Evolutionary conservation across 92 coral and sea anemone species (phyloP), one percentile per base, ranked within the genome.

Genomic region (Porites lobata): DNA sequence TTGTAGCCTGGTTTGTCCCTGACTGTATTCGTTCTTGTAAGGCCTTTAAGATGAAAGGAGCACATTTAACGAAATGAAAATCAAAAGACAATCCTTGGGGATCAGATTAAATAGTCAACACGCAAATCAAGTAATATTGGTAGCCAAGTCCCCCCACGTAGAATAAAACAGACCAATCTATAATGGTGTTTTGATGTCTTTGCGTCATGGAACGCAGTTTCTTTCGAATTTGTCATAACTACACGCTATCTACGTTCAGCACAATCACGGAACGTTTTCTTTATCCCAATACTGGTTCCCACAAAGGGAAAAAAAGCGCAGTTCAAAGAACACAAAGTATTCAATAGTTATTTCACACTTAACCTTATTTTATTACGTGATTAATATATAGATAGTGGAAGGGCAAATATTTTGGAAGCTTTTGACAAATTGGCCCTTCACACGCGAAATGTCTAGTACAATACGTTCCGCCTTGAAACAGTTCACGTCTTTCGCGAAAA

Each of bases 1-100:
- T 91, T 18, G 92, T 71, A 7, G 96, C 87, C 29, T 88, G 91
- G 53, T 92, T 91, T 4, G 88, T 84, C 1, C 91, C 90, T 0
- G 96, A 90, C 74, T 95, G 98, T 22, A 96, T 86, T 64, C 93
- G 92, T 63, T 94, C 95, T 81, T 96, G 99, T 24, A 96, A 93
- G 22, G 99, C 95, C 99, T 96, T 85, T 17, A 52, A 11, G 77
- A 67, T 66, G 65, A 50, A 74, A 51, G 67, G 50, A 51, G 24
- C 22, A 50, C 20, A 54, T 78, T 17, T 10, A 86, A 69, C 73
- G 15, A 10, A 56, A 56, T 56, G 4, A 1, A 14, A 56, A 10
- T 14, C 51, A 72, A 29, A 24, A 61, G 9, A 26, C 51, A 73
- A 20, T 24, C 59, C 64, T 20, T 43, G 18, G 67, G 51, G 18